Evolutionary conservation across 1,140 invertebrate genomes (phyloP), one percentile per base, ranked within the genome.

Genomic region (Lepidurus apus): DNA sequence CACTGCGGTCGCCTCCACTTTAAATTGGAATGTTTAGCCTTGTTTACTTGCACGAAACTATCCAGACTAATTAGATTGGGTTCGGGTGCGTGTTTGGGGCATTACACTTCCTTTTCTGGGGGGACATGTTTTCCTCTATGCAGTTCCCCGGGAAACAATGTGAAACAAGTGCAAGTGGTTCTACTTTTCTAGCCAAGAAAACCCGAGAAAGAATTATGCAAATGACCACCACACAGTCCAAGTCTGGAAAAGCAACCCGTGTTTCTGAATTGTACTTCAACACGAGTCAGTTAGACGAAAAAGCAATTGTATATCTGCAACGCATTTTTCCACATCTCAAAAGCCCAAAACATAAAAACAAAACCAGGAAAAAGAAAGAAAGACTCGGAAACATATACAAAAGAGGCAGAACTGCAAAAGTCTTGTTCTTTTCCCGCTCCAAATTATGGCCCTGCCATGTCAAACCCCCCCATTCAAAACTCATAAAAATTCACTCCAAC

Each of bases 391-490:
- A 65, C 53, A 65, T 21, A 17, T 65, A 65, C 53, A 13, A 65
- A 65, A 65, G 53, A 65, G 53, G 53, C 53, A 65, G 53, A n/a
- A 65, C 53, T 65, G 53, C 53, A 65, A 65, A 65, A 65, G 21
- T 65, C 53, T 13, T 65, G 53, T 65, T 65, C 53, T 17, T 65
- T 65, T 65, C 53, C 53, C 53, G 53, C 13, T 65, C 53, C 53
- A 65, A 65, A 65, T 65, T 65, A 65, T 65, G 53, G 53, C 53
- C 34, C 53, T 65, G 53, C 53, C 53, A 65, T 65, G 53, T 65
- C 21, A 65, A 65, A 65, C 17, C 53, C 53, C 53, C 21, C 53
- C 53, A 65, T 65, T 65, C 53, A 65, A 65, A 65, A 17, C 53
- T 65, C 53, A 21, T 65, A 65, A 65, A 65, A 65, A 65, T 65